phyloP scores from a whole-genome alignment of 2,797 vertebrate species.

The Lateolabrax maculatus region DNA sequence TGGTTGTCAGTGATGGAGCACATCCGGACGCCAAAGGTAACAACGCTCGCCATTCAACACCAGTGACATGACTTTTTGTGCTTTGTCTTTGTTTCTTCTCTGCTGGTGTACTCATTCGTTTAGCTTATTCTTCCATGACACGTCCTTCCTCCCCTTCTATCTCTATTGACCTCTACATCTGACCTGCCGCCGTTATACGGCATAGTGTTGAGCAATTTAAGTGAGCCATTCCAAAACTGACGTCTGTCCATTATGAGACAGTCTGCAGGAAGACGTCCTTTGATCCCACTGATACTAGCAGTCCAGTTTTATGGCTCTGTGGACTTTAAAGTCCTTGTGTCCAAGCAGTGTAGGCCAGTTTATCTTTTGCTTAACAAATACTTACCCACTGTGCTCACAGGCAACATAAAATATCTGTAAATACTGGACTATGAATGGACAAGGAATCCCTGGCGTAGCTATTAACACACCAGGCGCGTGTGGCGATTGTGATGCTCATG shows the following conservation, averaged over 20 bases:
- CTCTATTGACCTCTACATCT: not conserved
- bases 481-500: not conserved
- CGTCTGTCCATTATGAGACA: not conserved
- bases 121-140: not conserved
- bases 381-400: not conserved
- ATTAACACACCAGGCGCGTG: conserved; percentile 3
- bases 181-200: too few relatives aligned
- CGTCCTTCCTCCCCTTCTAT: too few relatives aligned
- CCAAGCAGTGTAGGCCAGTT: not conserved
- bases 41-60: not conserved
- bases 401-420: too few relatives aligned
- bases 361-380: not conserved
- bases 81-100: not conserved
- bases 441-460: too few relatives aligned
- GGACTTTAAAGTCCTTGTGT: not conserved
- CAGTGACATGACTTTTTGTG: not conserved
- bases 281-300: not conserved
- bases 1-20: conserved; percentile 80
- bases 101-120: not conserved
- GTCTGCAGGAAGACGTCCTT: not conserved
- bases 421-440: too few relatives aligned
- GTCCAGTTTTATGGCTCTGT: not conserved
- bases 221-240: not conserved
- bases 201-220: not conserved
- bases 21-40: conserved; percentile 83